Conservation (phyloP, 37 sponge, comb jelly and placozoan species). For the Hexactinellida sp. region DNA sequence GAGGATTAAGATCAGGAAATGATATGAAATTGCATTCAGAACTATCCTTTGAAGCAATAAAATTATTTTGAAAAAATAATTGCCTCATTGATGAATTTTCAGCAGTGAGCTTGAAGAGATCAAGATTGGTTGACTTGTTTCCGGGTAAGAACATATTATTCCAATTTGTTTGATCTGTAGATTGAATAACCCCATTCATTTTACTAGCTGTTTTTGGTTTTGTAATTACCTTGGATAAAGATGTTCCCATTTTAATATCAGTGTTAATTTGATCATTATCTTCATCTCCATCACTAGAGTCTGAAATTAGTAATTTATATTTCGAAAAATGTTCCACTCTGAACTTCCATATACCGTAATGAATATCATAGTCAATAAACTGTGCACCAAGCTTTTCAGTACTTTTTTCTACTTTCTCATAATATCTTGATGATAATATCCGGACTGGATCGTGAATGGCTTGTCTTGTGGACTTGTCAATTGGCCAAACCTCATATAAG, state of each 20-base stretch:
- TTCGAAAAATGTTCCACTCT: conserved; percentile 76
- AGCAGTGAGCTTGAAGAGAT: neutral
- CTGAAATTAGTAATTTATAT: conserved; percentile 61
- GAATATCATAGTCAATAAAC: conserved; percentile 59
- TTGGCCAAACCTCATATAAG: conserved; percentile 58
- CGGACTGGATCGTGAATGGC: conserved; percentile 39
- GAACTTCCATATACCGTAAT: conserved; percentile 60
- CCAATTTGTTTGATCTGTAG: neutral
- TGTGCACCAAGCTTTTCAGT: conserved; percentile 69
- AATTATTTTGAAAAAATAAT: neutral
- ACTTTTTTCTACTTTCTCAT: conserved; percentile 35
- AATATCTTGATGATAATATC: conserved; percentile 37
- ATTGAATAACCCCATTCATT: neutral
- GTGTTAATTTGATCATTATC: conserved; percentile 18
- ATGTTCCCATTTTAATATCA: neutral
- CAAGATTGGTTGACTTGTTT: neutral
- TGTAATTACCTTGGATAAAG: neutral
- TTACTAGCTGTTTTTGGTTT: neutral
- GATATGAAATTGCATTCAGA: neutral
- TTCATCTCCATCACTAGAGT: conserved; percentile 38
- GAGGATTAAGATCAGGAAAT: too few species aligned
- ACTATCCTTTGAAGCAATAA: too few species aligned
- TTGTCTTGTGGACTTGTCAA: conserved; percentile 60
- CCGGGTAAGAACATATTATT: neutral
- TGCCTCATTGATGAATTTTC: neutral